phyloP scores from a whole-genome alignment of 37 sponge, comb jelly and placozoan genomes.

The Tethya wilhelma region DNA sequence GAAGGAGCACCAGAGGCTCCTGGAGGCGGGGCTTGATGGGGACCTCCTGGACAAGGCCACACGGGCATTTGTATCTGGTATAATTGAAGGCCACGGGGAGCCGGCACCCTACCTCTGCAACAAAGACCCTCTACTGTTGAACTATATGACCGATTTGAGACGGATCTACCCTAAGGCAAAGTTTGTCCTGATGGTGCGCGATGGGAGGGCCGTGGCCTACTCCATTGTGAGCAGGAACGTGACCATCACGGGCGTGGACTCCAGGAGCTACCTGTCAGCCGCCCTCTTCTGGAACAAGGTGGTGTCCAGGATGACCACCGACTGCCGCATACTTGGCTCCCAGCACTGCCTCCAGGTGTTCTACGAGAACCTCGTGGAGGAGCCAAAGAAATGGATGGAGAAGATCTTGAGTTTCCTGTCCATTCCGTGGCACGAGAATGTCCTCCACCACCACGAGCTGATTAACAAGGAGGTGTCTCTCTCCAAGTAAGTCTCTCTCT shows the following conservation, averaged over 20 bases:
- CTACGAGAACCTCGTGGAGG: constrained; percentile 80
- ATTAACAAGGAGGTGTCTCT: constrained; percentile 58
- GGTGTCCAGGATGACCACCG: constrained; percentile 48
- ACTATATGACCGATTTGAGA: constrained; percentile 49
- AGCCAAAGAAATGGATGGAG: constrained; percentile 61
- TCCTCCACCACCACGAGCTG: constrained; percentile 76
- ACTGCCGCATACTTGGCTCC: constrained; percentile 28
- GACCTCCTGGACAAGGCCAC: constrained; percentile 57
- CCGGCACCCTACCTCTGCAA: constrained; percentile 77
- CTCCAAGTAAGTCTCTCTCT: constrained; percentile 65
- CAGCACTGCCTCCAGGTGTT: constrained; percentile 58
- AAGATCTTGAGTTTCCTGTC: constrained; percentile 61
- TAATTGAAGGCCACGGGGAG: constrained; percentile 69
- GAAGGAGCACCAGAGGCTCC: constrained; percentile 60
- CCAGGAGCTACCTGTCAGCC: constrained; percentile 51
- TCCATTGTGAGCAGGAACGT: constrained; percentile 86
- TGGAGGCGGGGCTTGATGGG: constrained; percentile 65
- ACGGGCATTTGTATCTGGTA: constrained; percentile 54
- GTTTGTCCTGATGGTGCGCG: constrained; percentile 82
- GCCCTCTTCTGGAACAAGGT: constrained; percentile 86
- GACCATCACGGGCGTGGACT: constrained; percentile 83
- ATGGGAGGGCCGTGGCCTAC: constrained; percentile 88
- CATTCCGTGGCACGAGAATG: constrained; percentile 79
- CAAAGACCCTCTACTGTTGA: constrained; percentile 89
- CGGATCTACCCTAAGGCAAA: constrained; percentile 83